A percentile compares a stretch with the other conserved stretches of the same genome.
These are phyloP conservation scores for Halictus rubicundus DNA, from an alignment of 1,140 invertebrate genomes.

Conservation along the genomic window DNA sequence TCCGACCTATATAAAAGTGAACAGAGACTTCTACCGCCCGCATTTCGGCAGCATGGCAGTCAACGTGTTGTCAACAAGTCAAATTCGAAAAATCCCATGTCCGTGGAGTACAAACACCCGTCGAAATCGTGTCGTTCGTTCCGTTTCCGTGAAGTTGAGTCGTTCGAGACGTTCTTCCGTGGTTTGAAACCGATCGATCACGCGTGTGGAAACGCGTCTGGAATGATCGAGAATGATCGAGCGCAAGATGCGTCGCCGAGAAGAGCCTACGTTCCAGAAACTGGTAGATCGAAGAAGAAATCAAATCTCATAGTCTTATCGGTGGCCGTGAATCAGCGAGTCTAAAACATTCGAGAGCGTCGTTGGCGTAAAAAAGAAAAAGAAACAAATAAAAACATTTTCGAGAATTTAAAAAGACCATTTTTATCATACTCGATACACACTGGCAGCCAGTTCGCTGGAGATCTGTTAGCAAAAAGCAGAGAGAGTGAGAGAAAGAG, in stretches of 20 bases:
- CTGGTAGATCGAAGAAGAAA: too few relatives aligned
- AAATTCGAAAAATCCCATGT: background rate
- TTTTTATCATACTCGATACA: background rate
- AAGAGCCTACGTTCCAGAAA: background rate
- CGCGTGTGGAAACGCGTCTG: constrained; percentile 15
- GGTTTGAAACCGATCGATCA: background rate
- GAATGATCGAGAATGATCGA: constrained; percentile 25
- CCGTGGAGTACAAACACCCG: background rate
- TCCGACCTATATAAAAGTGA: too few relatives aligned
- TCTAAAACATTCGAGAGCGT: background rate
- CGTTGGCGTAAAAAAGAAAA: background rate
- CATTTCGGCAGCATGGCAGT: too few relatives aligned
- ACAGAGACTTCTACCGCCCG: too few relatives aligned
- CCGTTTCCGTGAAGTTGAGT: background rate
- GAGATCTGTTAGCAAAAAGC: constrained; percentile 3
- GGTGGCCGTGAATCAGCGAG: background rate
- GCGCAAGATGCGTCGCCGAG: constrained; percentile 10
- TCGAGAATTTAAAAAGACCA: background rate
- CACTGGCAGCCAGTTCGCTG: background rate
- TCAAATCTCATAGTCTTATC: too few relatives aligned
- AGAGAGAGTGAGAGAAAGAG: background rate
- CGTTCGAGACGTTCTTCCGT: constrained; percentile 31
- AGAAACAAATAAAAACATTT: background rate
- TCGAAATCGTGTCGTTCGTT: background rate
- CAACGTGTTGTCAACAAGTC: too few relatives aligned